These are phyloP conservation scores for Drosophila emarginata DNA, from an alignment of 2,888 invertebrate genomes.

Conservation along the genomic window DNA sequence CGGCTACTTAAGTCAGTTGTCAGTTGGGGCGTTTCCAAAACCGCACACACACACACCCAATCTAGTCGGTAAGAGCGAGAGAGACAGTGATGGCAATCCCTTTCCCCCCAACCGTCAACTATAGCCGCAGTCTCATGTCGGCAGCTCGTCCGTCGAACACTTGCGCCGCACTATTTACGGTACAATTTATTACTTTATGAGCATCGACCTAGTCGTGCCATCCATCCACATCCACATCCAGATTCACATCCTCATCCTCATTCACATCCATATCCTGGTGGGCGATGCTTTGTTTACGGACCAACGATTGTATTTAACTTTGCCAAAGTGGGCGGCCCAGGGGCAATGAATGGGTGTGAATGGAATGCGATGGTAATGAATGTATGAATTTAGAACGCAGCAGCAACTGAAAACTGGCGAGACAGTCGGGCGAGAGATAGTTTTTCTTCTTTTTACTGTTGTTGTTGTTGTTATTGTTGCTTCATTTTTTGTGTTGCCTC, in stretches of 20 bases:
- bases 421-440: slow-evolving; percentile 75
- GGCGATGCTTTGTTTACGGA: slow-evolving; percentile 67
- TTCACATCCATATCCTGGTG: slow-evolving; percentile 14
- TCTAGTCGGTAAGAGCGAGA: no score
- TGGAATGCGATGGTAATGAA: slow-evolving; percentile 79
- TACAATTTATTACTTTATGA: slow-evolving; percentile 80
- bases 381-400: slow-evolving; percentile 79
- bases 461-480: slow-evolving; percentile 40
- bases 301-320: slow-evolving; percentile 77
- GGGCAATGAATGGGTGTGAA: slow-evolving; percentile 40
- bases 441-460: slow-evolving; percentile 37
- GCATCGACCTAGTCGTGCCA: slow-evolving; percentile 58
- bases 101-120: not conserved
- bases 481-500: not conserved
- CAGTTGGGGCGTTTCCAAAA: slow-evolving; percentile 13
- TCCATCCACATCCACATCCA: slow-evolving; percentile 7
- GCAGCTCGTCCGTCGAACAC: slow-evolving; percentile 53
- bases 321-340: slow-evolving; percentile 7
- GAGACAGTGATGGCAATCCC: not conserved
- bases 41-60: slow-evolving; percentile 1
- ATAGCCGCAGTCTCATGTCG: slow-evolving; percentile 36
- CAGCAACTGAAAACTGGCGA: slow-evolving; percentile 70
- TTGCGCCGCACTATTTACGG: slow-evolving; percentile 72
- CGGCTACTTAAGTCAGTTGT: slow-evolving; percentile 16
- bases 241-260: not conserved